Conservation (phyloP, 2,113 vertebrate genomes). For the Leucosticte australis region DNA sequence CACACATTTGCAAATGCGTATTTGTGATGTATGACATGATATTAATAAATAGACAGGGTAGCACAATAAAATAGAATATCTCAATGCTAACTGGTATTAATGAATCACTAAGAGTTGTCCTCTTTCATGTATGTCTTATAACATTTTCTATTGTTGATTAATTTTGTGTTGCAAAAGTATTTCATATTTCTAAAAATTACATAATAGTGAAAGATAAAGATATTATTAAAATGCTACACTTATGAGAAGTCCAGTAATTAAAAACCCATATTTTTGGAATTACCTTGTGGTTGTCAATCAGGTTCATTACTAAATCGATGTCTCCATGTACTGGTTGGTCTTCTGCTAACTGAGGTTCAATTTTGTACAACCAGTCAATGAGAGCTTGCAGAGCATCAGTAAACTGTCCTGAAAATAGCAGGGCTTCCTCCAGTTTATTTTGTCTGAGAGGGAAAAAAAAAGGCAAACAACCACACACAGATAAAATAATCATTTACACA, state of each 20-base stretch:
- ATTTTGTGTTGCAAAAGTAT: background rate
- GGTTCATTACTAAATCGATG: conserved; percentile 94
- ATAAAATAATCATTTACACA: background rate
- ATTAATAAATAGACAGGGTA: background rate
- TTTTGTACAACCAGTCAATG: conserved; percentile 96
- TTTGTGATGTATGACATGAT: background rate
- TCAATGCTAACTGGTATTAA: background rate
- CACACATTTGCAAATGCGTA: background rate
- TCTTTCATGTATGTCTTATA: background rate
- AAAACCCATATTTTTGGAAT: background rate
- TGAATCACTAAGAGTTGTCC: background rate
- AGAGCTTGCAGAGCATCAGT: conserved; percentile 96
- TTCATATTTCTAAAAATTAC: background rate
- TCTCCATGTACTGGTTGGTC: conserved; percentile 98
- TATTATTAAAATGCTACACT: background rate
- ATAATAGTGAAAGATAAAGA: background rate
- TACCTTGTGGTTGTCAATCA: conserved; percentile 99
- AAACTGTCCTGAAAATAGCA: conserved; percentile 96
- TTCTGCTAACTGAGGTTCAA: conserved; percentile 95
- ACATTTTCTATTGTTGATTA: background rate
- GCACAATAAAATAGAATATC: background rate
- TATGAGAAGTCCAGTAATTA: background rate
- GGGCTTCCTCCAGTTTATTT: conserved; percentile 97
- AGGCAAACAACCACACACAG: background rate
- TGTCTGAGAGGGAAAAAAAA: conserved; percentile 74